A percentile compares a stretch with the other conserved stretches of the same genome.
Evolutionary conservation across 2,113 vertebrate genomes (phyloP).

Genomic region (Edolisoma coerulescens): DNA sequence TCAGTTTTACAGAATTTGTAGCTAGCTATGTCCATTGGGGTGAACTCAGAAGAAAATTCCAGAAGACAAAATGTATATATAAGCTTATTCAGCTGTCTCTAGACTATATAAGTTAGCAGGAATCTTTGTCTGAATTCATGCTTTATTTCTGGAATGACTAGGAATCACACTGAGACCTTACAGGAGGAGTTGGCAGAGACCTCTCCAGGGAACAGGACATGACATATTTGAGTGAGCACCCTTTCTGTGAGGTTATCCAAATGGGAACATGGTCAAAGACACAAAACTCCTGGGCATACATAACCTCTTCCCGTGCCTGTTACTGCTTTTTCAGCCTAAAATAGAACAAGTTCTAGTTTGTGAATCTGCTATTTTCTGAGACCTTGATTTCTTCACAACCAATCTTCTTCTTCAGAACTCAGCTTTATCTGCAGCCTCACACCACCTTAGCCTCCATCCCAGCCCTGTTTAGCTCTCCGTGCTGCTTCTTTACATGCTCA

Average conservation of each 20-base stretch:
- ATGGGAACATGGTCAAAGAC: neutral
- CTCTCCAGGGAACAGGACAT: neutral
- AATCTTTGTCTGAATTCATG: neutral
- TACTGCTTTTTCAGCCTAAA: neutral
- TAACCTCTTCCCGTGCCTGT: rapidly evolving
- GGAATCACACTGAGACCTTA: neutral
- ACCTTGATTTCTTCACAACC: neutral
- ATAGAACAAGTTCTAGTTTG: neutral
- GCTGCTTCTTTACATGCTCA: neutral
- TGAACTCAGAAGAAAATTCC: neutral
- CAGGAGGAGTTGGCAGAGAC: neutral
- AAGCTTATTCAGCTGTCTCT: neutral
- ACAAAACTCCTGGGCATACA: neutral
- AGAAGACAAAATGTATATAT: neutral
- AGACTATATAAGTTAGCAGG: neutral
- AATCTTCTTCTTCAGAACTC: neutral
- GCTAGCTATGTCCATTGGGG: neutral
- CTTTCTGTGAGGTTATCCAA: neutral
- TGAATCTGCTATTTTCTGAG: neutral
- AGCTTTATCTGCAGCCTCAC: neutral
- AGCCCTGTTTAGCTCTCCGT: neutral
- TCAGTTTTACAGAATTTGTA: neutral
- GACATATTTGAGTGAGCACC: neutral
- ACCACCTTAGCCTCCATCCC: neutral
- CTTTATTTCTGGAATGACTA: neutral